Conservation (phyloP, 1,140 invertebrate species). For the Drosophila novamexicana region DNA sequence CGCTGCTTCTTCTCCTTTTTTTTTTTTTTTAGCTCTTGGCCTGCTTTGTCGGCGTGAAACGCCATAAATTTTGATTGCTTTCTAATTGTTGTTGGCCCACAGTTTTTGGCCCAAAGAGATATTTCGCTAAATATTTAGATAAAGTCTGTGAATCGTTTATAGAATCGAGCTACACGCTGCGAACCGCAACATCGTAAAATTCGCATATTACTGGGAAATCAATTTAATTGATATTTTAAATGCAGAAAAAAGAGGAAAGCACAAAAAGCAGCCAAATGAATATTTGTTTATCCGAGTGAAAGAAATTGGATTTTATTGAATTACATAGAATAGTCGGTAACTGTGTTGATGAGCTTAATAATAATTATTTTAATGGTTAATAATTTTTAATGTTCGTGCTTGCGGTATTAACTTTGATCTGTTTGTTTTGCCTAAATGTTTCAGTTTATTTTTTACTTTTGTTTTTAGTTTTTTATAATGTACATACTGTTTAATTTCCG, state of each 20-base stretch:
- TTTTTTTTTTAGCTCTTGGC: constrained; percentile 35
- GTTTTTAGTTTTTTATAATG: background rate
- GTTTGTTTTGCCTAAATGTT: background rate
- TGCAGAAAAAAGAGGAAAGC: constrained; percentile 13
- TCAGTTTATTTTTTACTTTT: background rate
- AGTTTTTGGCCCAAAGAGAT: constrained; percentile 22
- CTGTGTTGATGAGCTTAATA: background rate
- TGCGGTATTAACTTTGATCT: background rate
- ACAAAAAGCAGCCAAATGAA: constrained; percentile 17
- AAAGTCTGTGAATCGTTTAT: constrained; percentile 18
- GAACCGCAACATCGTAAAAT: constrained; percentile 20
- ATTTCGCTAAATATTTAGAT: constrained; percentile 39
- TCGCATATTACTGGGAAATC: constrained; percentile 34
- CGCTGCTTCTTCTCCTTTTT: background rate
- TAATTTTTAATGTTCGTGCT: background rate
- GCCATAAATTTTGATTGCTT: constrained; percentile 45
- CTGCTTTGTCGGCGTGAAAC: constrained; percentile 19
- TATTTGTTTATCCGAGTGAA: constrained; percentile 24
- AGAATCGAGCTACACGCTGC: constrained; percentile 16
- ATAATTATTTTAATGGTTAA: constrained; percentile 1
- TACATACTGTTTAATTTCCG: background rate
- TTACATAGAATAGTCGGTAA: background rate
- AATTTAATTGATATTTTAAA: constrained; percentile 39
- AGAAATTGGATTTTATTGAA: constrained; percentile 2
- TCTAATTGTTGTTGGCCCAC: constrained; percentile 35